phyloP scores from a whole-genome alignment of 1,140 invertebrate genomes.

The Chionoecetes opilio region DNA sequence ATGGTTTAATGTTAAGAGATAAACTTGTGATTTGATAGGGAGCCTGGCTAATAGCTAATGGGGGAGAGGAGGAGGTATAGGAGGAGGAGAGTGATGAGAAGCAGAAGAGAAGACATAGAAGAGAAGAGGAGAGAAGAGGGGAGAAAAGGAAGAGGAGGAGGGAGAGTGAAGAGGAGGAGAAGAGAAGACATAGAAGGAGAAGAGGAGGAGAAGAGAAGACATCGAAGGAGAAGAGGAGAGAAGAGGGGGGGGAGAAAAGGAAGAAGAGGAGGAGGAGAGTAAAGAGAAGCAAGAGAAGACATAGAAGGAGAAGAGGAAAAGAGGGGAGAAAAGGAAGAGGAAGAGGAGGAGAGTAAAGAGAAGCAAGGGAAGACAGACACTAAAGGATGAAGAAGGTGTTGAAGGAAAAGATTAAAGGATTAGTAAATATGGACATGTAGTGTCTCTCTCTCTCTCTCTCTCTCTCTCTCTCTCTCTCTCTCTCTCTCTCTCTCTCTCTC shows the following conservation, averaged over 20 bases:
- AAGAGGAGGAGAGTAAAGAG: no score
- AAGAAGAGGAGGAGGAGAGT: neutral
- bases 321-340: no score
- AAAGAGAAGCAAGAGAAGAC: no score
- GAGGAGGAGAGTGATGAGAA: neutral
- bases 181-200: neutral
- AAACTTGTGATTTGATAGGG: conserved; percentile 20
- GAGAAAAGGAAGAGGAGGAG: neutral
- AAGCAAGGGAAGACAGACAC: no score
- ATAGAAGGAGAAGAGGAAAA: no score
- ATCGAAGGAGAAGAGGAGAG: neutral
- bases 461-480: no score
- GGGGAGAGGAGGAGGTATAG: neutral
- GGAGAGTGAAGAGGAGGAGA: neutral
- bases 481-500: no score
- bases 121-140: neutral
- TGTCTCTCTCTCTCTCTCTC: no score
- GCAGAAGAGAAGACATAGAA: neutral
- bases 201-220: neutral
- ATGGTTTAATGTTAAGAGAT: neutral
- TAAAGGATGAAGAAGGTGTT: no score
- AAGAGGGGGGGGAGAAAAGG: neutral
- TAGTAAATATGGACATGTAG: neutral
- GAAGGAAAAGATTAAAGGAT: neutral
- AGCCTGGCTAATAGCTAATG: conserved; percentile 18